Evolutionary conservation across 2,797 vertebrate genomes (phyloP), one percentile per base, ranked within the genome.

Genomic region (Acipenser oxyrinchus): DNA sequence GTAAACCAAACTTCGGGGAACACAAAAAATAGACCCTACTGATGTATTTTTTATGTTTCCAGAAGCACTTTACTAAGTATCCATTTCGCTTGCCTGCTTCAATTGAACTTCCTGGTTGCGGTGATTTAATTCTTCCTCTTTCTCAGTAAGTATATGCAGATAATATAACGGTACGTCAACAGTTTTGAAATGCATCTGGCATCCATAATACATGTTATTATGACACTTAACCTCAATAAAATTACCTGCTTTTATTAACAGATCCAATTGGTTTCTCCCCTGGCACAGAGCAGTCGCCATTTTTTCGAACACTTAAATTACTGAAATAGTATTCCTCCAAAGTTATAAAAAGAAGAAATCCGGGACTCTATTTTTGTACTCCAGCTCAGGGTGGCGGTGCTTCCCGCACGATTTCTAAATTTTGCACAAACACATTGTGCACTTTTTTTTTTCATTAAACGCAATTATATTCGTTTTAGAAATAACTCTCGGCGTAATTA

Each of bases 231-330:
- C 37, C 37, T 5, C 60, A 57, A 51, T 10, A 52, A 69, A 66
- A 15, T 70, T 71, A 71, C 69, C 69, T 71, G 69, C 69, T 71
- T 67, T 64, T 51, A 71, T 67, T 11, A 71, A 63, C 15, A 71
- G 69, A 71, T 71, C 69, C 69, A 71, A 58, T 53, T 60, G 66
- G 59, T 60, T 67, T 48, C 61, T 61, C 10, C 65, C 53, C 59
- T 67, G 62, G 48, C 60, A 68, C 10, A 67, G 55, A 48, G 66
- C 18, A 49, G 62, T 68, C 49, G 62, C 55, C 65, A 70, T 63
- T 67, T 71, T 67, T 60, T 18, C 13, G 37, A 51, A 66, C 53
- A 66, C n/a, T 59, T 66, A 58, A 13, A 8, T 37, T 37, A 37
- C 37, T 37, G 37, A 37, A 37, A 37, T 37, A 62, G 23, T 62